Conservation (phyloP, 2,797 vertebrate genomes). For the Anguilla anguilla region DNA sequence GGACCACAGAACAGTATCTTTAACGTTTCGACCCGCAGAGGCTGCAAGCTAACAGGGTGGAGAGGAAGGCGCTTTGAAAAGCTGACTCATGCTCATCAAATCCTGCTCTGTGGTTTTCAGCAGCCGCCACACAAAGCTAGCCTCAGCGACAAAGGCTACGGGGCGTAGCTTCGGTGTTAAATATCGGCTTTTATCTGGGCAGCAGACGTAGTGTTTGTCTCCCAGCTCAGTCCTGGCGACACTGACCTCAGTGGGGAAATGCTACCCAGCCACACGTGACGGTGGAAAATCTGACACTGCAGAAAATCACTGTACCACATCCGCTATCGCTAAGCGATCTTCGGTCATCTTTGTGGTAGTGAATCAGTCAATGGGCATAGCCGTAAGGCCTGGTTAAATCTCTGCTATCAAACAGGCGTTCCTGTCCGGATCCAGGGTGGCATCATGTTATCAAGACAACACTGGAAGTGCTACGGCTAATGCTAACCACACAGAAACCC, state of each 20-base stretch:
- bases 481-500: neutral
- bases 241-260: slow-evolving; percentile 44
- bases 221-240: slow-evolving; percentile 20
- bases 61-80: neutral
- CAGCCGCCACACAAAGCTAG: neutral
- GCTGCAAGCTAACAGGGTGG: neutral
- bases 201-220: slow-evolving; percentile 13
- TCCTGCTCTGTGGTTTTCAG: neutral
- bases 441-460: neutral
- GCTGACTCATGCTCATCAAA: neutral
- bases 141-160: neutral
- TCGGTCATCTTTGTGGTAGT: neutral
- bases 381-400: neutral
- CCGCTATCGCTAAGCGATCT: neutral
- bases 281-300: slow-evolving; percentile 16
- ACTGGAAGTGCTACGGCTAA: neutral
- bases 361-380: neutral
- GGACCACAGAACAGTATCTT: neutral
- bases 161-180: slow-evolving; percentile 30
- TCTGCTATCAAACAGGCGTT: neutral
- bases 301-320: neutral
- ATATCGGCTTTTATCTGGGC: slow-evolving; percentile 34
- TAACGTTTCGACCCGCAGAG: neutral
- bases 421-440: neutral
- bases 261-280: slow-evolving; percentile 1